These are phyloP conservation scores for Ivindomyrus marchei DNA, from an alignment of 2,113 vertebrate genomes.

Conservation along the genomic window DNA sequence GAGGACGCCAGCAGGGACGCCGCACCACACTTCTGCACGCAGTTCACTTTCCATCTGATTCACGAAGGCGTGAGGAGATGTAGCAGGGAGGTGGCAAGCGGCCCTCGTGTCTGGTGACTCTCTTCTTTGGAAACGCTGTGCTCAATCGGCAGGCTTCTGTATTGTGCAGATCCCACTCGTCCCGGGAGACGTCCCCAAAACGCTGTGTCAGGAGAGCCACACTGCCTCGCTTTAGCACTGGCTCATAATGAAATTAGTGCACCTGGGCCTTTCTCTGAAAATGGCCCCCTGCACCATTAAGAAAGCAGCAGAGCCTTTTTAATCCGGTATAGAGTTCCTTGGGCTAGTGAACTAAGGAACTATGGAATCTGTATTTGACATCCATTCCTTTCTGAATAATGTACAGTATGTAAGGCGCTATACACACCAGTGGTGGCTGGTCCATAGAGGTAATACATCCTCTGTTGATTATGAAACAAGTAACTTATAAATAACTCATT, in stretches of 20 bases:
- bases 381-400: not conserved
- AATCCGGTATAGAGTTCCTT: not conserved
- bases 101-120: not conserved
- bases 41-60: not conserved
- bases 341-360: not conserved
- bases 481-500: not conserved
- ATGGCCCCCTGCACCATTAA: not conserved
- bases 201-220: not conserved
- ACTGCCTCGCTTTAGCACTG: not conserved
- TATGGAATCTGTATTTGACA: not conserved
- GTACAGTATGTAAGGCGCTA: not conserved
- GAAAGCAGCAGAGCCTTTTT: not conserved
- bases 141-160: not conserved
- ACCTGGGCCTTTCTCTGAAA: not conserved
- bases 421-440: not conserved
- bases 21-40: not conserved
- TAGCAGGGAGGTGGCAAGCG: not conserved
- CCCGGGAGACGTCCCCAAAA: not conserved
- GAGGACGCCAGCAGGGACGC: not conserved
- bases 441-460: not conserved
- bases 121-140: not conserved
- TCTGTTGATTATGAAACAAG: not conserved
- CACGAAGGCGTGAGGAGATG: not conserved
- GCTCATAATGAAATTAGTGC: not conserved
- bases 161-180: not conserved